Evolutionary conservation across 2,797 vertebrate species (phyloP), one percentile per base, ranked within the genome.

Genomic region (Tadarida brasiliensis): DNA sequence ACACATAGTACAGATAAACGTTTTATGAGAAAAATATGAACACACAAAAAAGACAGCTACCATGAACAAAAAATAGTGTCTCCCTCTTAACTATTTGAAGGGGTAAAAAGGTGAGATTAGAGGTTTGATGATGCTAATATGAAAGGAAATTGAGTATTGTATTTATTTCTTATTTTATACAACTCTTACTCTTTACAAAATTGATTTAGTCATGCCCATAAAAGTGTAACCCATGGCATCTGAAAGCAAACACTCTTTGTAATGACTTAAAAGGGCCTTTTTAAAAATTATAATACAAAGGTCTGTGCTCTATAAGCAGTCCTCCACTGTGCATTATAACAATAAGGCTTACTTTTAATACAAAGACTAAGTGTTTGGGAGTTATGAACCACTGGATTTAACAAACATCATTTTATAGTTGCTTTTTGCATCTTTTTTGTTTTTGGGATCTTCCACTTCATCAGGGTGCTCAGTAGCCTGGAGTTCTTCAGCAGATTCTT

Each of bases 381-480:
- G 98, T 98, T 98, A 99, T 97, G 98, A 98, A 78, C 98, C 98
- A 96, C 98, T 98, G 20, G 99, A 99, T 98, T 99, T 99, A 95
- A 99, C 99, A 97, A 99, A 99, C 94, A 99, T 98, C 99, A 98
- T 99, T 98, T 99, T 99, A 96, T 98, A 99, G 96, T 97, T 97
- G 94, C 98, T 98, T 98, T 99, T 99, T 87, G 99, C 98, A 97
- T 99, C 98, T 94, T 99, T 98, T 97, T 98, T 98, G 97, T 97
- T 98, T 95, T 99, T 97, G 68, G 98, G 91, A 97, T 98, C 98
- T 84, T 98, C 96, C 70, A 97, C 92, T 85, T 98, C 97, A 49
- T 98, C 97, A 54, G 97, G 97, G 30, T 98, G 94, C 68, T 98
- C 97, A 86, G 98, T 78, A 78, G 98, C 71, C 61, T 98, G 98